phyloP scores from a whole-genome alignment of 1,140 invertebrate species.

The Drosophila nigrodunni region DNA sequence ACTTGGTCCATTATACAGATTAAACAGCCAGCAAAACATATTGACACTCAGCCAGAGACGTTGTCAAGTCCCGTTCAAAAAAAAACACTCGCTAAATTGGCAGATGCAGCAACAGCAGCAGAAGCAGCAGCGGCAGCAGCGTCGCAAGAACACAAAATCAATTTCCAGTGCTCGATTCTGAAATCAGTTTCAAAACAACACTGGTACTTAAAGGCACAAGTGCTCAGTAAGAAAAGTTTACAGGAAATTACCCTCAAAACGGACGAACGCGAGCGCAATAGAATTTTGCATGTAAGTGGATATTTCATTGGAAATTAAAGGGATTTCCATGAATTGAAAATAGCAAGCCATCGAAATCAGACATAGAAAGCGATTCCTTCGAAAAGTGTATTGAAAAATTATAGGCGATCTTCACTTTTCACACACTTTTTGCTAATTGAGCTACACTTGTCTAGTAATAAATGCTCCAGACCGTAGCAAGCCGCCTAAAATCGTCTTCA shows the following conservation, averaged over 20 bases:
- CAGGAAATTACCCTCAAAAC: not conserved
- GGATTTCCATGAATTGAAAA: not conserved
- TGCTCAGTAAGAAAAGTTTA: not conserved
- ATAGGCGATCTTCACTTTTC: too few species aligned
- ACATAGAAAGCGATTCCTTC: too few species aligned
- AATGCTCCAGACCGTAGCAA: too few species aligned
- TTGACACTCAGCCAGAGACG: not conserved
- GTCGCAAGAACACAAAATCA: conserved; percentile 16
- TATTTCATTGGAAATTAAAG: conserved; percentile 3
- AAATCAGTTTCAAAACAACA: conserved; percentile 55
- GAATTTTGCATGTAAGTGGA: conserved; percentile 29
- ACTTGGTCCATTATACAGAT: conserved; percentile 10
- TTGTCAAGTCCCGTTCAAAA: conserved; percentile 6
- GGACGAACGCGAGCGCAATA: not conserved
- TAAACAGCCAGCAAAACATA: conserved; percentile 2
- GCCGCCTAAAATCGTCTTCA: too few species aligned
- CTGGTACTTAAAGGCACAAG: conserved; percentile 20
- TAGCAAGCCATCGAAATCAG: too few species aligned
- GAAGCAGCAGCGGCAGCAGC: conserved; percentile 18
- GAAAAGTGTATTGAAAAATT: too few species aligned
- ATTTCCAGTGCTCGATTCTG: conserved; percentile 23
- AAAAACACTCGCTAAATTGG: conserved; percentile 39
- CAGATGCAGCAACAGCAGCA: conserved; percentile 53
- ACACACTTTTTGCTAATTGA: too few species aligned
- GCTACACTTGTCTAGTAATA: too few species aligned